These are phyloP conservation scores for Danio aesculapii DNA, from an alignment of 2,797 vertebrate species.

Conservation along the genomic window DNA sequence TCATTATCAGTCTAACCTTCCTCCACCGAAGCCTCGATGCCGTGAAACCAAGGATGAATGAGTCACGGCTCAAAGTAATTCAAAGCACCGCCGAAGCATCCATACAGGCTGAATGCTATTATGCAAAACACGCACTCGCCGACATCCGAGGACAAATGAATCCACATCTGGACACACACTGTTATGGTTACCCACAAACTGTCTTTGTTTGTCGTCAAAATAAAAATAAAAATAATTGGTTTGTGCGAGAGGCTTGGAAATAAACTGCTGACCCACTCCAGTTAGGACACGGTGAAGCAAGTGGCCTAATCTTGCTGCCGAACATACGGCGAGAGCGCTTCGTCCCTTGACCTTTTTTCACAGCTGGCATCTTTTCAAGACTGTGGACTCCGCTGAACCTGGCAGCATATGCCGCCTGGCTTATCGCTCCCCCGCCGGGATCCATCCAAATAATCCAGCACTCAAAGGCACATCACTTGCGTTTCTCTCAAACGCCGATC, in stretches of 20 bases:
- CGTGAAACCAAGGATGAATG: constrained; percentile 47
- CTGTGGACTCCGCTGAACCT: constrained; percentile 28
- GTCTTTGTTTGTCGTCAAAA: not conserved
- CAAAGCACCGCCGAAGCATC: constrained; percentile 33
- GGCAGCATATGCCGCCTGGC: constrained; percentile 34
- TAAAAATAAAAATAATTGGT: not conserved
- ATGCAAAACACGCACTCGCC: constrained; percentile 45
- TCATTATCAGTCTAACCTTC: constrained; percentile 36
- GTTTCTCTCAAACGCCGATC: constrained; percentile 19
- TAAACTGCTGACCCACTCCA: constrained; percentile 10
- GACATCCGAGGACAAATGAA: constrained; percentile 31
- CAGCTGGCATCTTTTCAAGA: constrained; percentile 51
- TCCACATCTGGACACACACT: constrained; percentile 24
- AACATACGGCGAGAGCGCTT: constrained; percentile 32
- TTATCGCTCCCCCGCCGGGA: constrained; percentile 26
- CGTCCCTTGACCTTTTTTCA: constrained; percentile 50
- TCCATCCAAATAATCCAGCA: constrained; percentile 41
- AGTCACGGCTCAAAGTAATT: constrained; percentile 37
- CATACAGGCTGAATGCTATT: constrained; percentile 47
- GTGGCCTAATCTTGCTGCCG: constrained; percentile 42
- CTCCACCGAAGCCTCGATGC: constrained; percentile 29
- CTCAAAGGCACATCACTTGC: constrained; percentile 27
- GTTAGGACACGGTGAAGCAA: constrained; percentile 19
- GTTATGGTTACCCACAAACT: constrained; percentile 15
- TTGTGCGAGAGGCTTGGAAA: not conserved